Conservation (phyloP, 1,140 invertebrate genomes). For the Lepeophtheirus salmonis region DNA sequence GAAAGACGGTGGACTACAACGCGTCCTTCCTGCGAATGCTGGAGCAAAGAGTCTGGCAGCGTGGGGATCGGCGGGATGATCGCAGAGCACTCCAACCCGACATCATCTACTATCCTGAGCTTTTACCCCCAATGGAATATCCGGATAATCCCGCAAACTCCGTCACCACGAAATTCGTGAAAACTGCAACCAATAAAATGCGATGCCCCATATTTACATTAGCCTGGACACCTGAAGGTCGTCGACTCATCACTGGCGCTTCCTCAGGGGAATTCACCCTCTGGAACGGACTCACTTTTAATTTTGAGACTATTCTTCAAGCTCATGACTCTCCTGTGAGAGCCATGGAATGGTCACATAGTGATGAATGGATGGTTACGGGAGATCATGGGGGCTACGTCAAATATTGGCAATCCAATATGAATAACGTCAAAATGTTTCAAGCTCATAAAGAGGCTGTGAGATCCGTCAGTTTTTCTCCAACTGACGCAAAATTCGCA, state of each 20-base stretch:
- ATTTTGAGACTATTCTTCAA: constrained; percentile 99
- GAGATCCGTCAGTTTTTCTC: constrained; percentile 96
- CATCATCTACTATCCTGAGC: constrained; percentile 49
- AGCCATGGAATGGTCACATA: constrained; percentile 98
- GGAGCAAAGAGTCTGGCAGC: constrained; percentile 78
- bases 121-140: constrained; percentile 70
- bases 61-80: constrained; percentile 59
- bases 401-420: constrained; percentile 99
- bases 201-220: constrained; percentile 96
- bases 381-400: constrained; percentile 95
- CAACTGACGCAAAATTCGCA: constrained; percentile 92
- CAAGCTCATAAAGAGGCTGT: constrained; percentile 99
- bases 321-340: constrained; percentile 38
- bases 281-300: constrained; percentile 99
- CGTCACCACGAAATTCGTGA: constrained; percentile 86
- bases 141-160: constrained; percentile 89
- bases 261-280: constrained; percentile 97
- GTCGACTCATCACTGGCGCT: constrained; percentile 88
- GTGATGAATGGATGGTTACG: constrained; percentile 98
- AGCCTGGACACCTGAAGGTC: constrained; percentile 96
- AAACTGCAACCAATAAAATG: constrained; percentile 98
- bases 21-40: constrained; percentile 78
- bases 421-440: constrained; percentile 99
- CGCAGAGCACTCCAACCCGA: constrained; percentile 70
- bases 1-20: constrained; percentile 97